These are phyloP conservation scores for Halictus rubicundus DNA, from an alignment of 1,140 invertebrate species.

Conservation along the genomic window DNA sequence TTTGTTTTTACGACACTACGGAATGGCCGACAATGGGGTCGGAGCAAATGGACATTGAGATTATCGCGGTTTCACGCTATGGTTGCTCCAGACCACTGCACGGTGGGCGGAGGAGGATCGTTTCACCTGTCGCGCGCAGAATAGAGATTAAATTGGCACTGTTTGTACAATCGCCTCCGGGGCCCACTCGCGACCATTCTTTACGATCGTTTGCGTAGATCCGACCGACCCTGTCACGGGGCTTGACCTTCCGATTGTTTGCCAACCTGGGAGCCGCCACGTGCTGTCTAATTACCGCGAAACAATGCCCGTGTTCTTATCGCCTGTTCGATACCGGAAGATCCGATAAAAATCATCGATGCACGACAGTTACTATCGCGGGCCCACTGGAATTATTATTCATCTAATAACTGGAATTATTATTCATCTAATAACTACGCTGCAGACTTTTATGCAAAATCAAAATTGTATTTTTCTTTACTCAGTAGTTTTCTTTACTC, in stretches of 20 bases:
- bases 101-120: constrained; percentile 46
- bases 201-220: constrained; percentile 43
- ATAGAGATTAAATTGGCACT: constrained; percentile 61
- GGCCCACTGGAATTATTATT: no score
- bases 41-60: constrained; percentile 55
- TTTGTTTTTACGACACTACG: constrained; percentile 23
- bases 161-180: constrained; percentile 55
- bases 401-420: no score
- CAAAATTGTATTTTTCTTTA: no score
- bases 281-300: not conserved
- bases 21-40: constrained; percentile 26
- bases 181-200: constrained; percentile 35
- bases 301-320: not conserved
- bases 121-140: constrained; percentile 61
- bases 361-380: no score
- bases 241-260: constrained; percentile 12
- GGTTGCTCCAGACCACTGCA: constrained; percentile 29
- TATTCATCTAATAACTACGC: no score
- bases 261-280: not conserved
- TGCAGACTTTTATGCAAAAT: no score
- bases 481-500: no score
- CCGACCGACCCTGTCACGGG: not conserved
- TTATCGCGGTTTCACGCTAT: constrained; percentile 65
- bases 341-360: not conserved
- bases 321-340: not conserved